Evolutionary conservation across 2,888 invertebrate species (phyloP), one percentile per base, ranked within the genome.

Genomic region (Apocheima hispidaria): DNA sequence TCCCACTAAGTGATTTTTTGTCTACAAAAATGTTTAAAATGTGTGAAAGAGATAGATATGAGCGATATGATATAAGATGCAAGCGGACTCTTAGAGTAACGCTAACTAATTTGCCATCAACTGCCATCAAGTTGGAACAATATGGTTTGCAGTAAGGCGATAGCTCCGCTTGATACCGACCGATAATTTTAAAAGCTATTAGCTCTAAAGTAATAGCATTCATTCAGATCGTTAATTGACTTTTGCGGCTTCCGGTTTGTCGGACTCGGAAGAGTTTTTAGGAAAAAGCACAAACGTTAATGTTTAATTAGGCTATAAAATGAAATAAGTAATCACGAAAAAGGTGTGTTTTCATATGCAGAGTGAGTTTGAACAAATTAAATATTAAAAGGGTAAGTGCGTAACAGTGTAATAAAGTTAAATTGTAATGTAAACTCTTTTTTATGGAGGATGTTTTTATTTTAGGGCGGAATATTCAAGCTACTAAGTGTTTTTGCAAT

Each of bases 161-260:
- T 35, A 33, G 48, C 50, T 23, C 56, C 4, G 12, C 16, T 20
- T 26, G 56, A 35, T 43, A 57, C 56, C 33, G 23, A 9, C n/a
- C n/a, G n/a, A n/a, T n/a, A 18, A 12, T 23, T 33, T 23, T 36
- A 4, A 16, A 50, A 23, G 12, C 40, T 20, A 16, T 40, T 40
- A 51, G 18, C 16, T 18, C 9, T 18, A 5, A 12, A 28, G 40
- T 28, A 40, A 40, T 50, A 28, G 40, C 38, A 36, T 40, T 51
- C 2, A 51, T 50, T n/a, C 21, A 36, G 50, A 16, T n/a, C 36
- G 26, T 18, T 51, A 51, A 51, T n/a, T 51, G 51, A 40, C n/a
- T 50, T 44, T 26, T 18, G 44, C n/a, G 36, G 54, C 6, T 54
- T 54, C 54, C 54, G 44, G 21, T 43, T 43, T n/a, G 10, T 1